Base-by-base conservation (phyloP, 2,888 invertebrate species). In the Dasysyrphus tricinctus region DNA sequence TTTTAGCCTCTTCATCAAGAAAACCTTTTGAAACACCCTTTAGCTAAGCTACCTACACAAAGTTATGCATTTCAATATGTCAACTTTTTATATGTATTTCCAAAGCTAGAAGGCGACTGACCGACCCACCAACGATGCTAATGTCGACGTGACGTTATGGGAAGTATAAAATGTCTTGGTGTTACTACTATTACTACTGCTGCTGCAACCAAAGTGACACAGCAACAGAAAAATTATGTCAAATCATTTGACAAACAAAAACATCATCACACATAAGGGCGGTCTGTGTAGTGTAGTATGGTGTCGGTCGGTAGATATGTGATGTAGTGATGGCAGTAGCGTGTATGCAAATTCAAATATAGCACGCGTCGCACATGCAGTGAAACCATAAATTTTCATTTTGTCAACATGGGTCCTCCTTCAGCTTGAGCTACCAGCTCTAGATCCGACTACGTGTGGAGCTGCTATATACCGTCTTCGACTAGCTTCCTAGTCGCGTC, bases 221-320 rank as follows among this genome's bases (percentile, higher is more conserved):
- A 74, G 63, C 83, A 79, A 83, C 83, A 79, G 70, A 79, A 79
- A 79, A 83, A 83, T 83, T 79, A 83, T 83, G 83, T 83, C 79
- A 79, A 83, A 70, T 79, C 74, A 74, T 63, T 74, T 70, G 79
- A 70, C 79, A 83, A 70, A 83, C 74, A 79, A 74, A 79, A 74
- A 75, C 83, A 79, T 79, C 83, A 69, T 56, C 70, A 42, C 61
- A 78, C 69, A 56, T 59, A 77, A 14, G 12, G 42, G 16, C 39
- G 65, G 24, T 6, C 5, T 12, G 14, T 51, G 5, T n/a, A 14
- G 7, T 39, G 12, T 39, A n/a, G 29, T 51, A n/a, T n/a, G 59
- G 47, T 24, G 51, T 54, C 5, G 2, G 3, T 5, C 9, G 37
- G 24, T n/a, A n/a, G n/a, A n/a, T n/a, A n/a, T n/a, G n/a, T 24